These are phyloP conservation scores for Diorhabda sublineata DNA, from an alignment of 1,140 invertebrate genomes.

Conservation along the genomic window DNA sequence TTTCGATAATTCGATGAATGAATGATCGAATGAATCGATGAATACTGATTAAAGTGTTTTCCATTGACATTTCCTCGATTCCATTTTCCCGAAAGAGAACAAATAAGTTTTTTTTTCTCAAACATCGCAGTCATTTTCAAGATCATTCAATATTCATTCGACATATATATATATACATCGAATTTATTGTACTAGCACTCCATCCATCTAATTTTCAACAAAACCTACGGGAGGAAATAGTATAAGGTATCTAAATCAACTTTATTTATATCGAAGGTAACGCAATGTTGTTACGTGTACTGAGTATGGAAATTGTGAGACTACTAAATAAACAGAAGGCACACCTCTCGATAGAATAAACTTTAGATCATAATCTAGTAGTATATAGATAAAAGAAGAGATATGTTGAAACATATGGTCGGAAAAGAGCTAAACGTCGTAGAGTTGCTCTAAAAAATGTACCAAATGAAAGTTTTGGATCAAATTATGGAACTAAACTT, in stretches of 20 bases:
- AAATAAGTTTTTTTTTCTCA: background rate
- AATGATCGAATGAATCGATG: too few species aligned
- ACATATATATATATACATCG: slow-evolving; percentile 6
- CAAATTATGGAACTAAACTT: too few species aligned
- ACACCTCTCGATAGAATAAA: too few species aligned
- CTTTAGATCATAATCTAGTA: too few species aligned
- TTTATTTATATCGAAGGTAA: background rate
- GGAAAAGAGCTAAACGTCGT: too few species aligned
- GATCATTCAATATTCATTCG: slow-evolving; percentile 6
- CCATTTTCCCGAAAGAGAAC: background rate
- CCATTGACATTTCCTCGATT: background rate
- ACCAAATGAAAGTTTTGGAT: too few species aligned
- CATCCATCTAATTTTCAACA: slow-evolving; percentile 19
- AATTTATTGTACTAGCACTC: background rate
- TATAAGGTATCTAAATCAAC: background rate
- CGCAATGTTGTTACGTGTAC: background rate
- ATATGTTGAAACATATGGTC: too few species aligned
- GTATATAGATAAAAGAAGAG: too few species aligned
- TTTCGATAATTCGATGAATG: too few species aligned
- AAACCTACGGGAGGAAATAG: slow-evolving; percentile 7
- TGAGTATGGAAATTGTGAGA: too few species aligned
- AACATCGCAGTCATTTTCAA: background rate
- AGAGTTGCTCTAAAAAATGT: too few species aligned
- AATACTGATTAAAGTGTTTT: background rate
- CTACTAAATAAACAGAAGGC: too few species aligned